Conservation (phyloP, 2,113 vertebrate genomes). For the Hydrolagus affinis region DNA sequence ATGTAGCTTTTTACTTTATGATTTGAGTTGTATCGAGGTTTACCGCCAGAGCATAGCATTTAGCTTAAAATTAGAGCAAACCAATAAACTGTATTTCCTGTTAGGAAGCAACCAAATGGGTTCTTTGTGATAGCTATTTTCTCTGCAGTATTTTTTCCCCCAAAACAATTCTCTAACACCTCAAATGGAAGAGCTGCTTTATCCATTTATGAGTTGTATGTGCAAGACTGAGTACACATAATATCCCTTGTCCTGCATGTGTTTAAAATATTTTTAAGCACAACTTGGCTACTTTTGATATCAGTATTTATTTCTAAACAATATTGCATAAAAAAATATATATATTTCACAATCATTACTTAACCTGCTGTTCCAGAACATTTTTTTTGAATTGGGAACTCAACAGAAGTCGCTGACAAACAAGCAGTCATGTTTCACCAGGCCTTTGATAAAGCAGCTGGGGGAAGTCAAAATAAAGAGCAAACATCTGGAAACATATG, state of each 20-base stretch:
- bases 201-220: conserved; percentile 57
- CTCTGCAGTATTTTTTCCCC: conserved; percentile 36
- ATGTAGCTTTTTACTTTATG: conserved; percentile 11
- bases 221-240: conserved; percentile 52
- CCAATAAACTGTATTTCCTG: conserved; percentile 53
- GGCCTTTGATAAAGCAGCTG: conserved; percentile 58
- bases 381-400: conserved; percentile 53
- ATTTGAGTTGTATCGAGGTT: background rate
- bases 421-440: conserved; percentile 56
- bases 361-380: conserved; percentile 66
- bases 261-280: conserved; percentile 69
- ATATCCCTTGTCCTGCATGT: conserved; percentile 50
- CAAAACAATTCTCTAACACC: conserved; percentile 50
- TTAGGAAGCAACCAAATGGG: conserved; percentile 43
- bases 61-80: conserved; percentile 35
- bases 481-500: conserved; percentile 57
- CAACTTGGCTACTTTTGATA: conserved; percentile 54
- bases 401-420: conserved; percentile 49
- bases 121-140: conserved; percentile 53
- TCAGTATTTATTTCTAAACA: conserved; percentile 61
- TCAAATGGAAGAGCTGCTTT: conserved; percentile 62
- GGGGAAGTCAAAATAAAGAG: conserved; percentile 60
- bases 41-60: conserved; percentile 13
- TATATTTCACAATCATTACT: conserved; percentile 50
- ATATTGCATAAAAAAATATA: conserved; percentile 24